Conservation (phyloP, 2,797 vertebrate genomes). For the Sebastolobus altivelis region DNA sequence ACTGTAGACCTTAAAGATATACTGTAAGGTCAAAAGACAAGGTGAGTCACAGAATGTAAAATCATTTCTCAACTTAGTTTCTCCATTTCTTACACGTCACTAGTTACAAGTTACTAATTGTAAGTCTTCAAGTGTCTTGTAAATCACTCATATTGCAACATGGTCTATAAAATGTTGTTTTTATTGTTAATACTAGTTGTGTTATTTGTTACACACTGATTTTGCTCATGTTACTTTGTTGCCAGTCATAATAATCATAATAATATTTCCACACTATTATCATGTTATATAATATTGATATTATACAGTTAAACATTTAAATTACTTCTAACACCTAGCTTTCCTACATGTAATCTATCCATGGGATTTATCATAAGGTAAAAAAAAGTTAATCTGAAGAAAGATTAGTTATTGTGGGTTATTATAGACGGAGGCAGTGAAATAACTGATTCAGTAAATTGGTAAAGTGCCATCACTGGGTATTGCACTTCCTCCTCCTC, state of each 20-base stretch:
- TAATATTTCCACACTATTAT: neutral
- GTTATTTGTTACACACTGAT: neutral
- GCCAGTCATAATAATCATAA: neutral
- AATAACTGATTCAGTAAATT: slow-evolving; percentile 62
- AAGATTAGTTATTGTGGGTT: slow-evolving; percentile 38
- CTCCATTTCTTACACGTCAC: too few species aligned
- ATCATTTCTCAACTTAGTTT: neutral
- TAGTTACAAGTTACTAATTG: too few species aligned
- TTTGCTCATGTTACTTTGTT: slow-evolving; percentile 8
- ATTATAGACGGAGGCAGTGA: slow-evolving; percentile 44
- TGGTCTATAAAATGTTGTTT: neutral
- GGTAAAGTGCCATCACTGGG: slow-evolving; percentile 30
- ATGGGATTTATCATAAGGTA: slow-evolving; percentile 9
- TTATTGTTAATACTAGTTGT: neutral
- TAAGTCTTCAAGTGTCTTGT: neutral
- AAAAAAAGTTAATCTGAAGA: slow-evolving; percentile 32
- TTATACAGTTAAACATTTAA: neutral
- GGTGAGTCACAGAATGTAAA: neutral
- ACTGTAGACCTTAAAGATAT: too few species aligned
- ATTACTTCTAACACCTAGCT: neutral
- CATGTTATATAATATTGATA: neutral
- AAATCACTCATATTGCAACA: neutral
- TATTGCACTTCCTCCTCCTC: slow-evolving; percentile 30
- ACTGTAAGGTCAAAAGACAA: neutral
- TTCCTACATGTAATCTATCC: slow-evolving; percentile 16